Evolutionary conservation across 2,888 invertebrate genomes (phyloP).

Genomic region (Listrodromus nycthemerus): DNA sequence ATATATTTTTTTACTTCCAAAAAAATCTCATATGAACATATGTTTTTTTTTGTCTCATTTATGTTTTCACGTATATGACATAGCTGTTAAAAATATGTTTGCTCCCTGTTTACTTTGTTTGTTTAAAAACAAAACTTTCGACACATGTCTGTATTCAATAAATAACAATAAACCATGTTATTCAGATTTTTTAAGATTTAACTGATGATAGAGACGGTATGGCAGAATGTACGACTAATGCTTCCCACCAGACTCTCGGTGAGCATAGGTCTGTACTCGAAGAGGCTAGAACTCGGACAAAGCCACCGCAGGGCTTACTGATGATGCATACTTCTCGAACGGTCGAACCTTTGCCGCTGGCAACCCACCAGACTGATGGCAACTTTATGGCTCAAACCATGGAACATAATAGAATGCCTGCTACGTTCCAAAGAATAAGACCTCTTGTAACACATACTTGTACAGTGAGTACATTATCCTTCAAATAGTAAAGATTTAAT

Average conservation of each 20-base stretch:
- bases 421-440: slow-evolving; percentile 88
- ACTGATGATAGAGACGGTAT: slow-evolving; percentile 22
- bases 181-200: not conserved
- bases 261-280: slow-evolving; percentile 4
- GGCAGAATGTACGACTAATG: slow-evolving; percentile 49
- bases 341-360: slow-evolving; percentile 49
- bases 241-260: slow-evolving; percentile 30
- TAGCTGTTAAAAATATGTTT: too few species aligned
- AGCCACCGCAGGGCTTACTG: slow-evolving; percentile 54
- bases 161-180: too few species aligned
- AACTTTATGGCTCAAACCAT: slow-evolving; percentile 69
- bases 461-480: slow-evolving; percentile 82
- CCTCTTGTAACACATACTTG: slow-evolving; percentile 89
- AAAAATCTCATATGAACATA: not conserved
- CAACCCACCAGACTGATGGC: slow-evolving; percentile 57
- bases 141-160: not conserved
- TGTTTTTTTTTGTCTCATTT: not conserved
- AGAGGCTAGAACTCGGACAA: slow-evolving; percentile 31
- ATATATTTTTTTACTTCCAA: not conserved
- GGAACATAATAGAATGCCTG: slow-evolving; percentile 76
- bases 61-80: too few species aligned
- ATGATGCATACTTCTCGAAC: slow-evolving; percentile 55
- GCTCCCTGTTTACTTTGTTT: too few species aligned
- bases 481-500: not conserved
- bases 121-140: not conserved